Evolutionary conservation across 2,888 invertebrate genomes (phyloP), one percentile per base, ranked within the genome.

Genomic region (Hirtodrosophila histrioides): DNA sequence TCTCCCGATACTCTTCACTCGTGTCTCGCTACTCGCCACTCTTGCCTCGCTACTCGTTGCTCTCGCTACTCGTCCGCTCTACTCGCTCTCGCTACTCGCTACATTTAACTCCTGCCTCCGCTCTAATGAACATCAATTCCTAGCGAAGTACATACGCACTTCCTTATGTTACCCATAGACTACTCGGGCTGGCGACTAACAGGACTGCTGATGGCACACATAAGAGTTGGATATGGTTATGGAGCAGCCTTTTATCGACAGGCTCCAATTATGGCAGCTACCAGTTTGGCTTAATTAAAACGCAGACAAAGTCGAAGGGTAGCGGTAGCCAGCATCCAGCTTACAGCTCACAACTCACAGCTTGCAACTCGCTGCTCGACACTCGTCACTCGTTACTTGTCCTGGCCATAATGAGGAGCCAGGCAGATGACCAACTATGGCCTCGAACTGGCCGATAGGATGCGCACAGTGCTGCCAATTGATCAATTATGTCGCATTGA

Each of bases 401-500:
- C 50, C 12, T 72, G 72, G 40, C 72, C 62, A 63, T 66, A 63
- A 61, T 63, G 48, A 43, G 17, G 39, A 35, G 45, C 37, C 67
- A 27, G 48, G 43, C 44, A 39, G 7, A 56, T 64, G 69, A 39
- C 75, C 75, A 76, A 78, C 78, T 78, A 76, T 50, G 69, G 74
- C 33, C 39, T n/a, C 23, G 1, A 58, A 39, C 74, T 49, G 72
- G 58, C 45, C 53, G 27, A 61, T 54, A 74, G 74, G 74, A 74
- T 74, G 76, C 72, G 73, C 39, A 37, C 29, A 45, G 49, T 41
- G 46, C 75, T 54, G 79, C 65, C 78, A 81, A 81, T 81, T 78
- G 78, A 81, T 80, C 78, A 80, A 71, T 78, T 80, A 71, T 77
- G 72, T 75, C 78, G 73, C 69, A 67, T 73, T 63, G 68, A 57